Conservation (phyloP, 2,113 vertebrate genomes). For the Craseonycteris thonglongyai region DNA sequence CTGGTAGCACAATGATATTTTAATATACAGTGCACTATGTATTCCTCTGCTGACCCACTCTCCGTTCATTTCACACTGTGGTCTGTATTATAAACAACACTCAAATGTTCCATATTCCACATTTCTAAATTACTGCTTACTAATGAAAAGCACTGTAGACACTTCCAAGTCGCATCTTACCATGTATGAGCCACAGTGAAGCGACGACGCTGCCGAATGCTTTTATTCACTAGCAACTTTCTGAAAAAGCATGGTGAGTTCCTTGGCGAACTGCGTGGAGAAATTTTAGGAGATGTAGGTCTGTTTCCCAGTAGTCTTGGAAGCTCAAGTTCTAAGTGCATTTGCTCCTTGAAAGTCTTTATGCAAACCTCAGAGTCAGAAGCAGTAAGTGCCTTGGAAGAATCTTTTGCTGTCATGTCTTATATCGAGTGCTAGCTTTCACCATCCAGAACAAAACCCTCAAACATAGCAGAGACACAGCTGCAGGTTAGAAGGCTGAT, state of each 20-base stretch:
- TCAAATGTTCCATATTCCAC: not conserved
- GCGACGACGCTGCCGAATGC: constrained; percentile 94
- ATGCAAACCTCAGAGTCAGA: constrained; percentile 92
- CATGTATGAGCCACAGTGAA: constrained; percentile 99
- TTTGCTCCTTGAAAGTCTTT: constrained; percentile 97
- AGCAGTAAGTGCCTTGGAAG: constrained; percentile 82
- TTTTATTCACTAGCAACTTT: constrained; percentile 98
- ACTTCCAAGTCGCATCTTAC: constrained; percentile 79
- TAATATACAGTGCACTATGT: not conserved
- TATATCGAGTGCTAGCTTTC: constrained; percentile 50
- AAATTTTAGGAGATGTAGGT: constrained; percentile 94
- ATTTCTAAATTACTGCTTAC: not conserved
- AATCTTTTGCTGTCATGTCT: constrained; percentile 88
- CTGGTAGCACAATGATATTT: not conserved
- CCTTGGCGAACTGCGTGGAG: constrained; percentile 93
- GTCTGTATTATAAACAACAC: not conserved
- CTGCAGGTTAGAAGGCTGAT: constrained; percentile 47
- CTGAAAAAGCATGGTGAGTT: constrained; percentile 94
- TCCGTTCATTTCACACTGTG: not conserved
- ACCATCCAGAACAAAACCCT: constrained; percentile 66
- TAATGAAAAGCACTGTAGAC: accelerated
- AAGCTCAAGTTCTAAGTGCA: constrained; percentile 97
- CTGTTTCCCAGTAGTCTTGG: constrained; percentile 88
- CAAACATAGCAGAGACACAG: constrained; percentile 60
- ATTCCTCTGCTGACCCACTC: constrained; percentile 7